phyloP scores from a whole-genome alignment of 2,888 invertebrate species.

The Eudemis profundana region DNA sequence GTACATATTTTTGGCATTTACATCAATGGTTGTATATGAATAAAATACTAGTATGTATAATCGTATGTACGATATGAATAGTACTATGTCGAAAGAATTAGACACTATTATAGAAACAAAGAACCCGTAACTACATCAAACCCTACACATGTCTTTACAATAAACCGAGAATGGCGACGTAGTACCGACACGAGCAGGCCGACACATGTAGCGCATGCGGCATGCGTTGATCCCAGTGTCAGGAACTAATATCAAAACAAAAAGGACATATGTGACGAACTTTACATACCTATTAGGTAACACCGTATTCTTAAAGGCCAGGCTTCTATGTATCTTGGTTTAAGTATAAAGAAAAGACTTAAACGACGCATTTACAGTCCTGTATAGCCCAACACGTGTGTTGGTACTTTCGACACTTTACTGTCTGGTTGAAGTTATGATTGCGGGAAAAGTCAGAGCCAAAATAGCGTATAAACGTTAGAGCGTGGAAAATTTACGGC shows the following conservation, averaged over 20 bases:
- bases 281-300: background rate
- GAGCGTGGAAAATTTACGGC: background rate
- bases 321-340: background rate
- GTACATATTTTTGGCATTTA: too few relatives aligned
- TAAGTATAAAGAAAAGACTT: too few relatives aligned
- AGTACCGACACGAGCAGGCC: constrained; percentile 23
- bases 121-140: constrained; percentile 1
- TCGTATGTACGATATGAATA: background rate
- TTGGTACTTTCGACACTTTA: background rate
- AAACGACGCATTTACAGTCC: background rate
- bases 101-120: constrained; percentile 20
- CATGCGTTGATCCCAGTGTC: constrained; percentile 1
- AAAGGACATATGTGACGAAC: background rate
- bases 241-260: background rate
- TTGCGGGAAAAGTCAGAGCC: background rate
- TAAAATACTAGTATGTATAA: too few relatives aligned
- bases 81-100: background rate
- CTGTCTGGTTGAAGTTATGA: background rate
- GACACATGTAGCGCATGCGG: constrained; percentile 17
- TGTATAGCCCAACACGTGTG: background rate
- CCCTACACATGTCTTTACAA: constrained; percentile 2
- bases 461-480: background rate
- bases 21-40: too few relatives aligned
- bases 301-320: background rate
- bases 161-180: background rate